phyloP scores from a whole-genome alignment of 2,888 invertebrate species.

The Dicranocentrus wangi region DNA sequence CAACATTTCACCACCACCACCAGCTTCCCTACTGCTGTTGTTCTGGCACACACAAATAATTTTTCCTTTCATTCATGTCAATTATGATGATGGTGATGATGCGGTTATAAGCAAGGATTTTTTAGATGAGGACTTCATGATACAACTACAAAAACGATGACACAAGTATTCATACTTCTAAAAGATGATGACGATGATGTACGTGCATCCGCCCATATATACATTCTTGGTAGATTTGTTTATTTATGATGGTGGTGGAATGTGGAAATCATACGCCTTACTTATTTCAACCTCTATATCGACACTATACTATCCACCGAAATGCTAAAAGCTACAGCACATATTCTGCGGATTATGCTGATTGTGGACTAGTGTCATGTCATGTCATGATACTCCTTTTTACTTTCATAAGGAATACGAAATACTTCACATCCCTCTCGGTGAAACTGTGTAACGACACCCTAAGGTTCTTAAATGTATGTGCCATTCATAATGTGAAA shows the following conservation, averaged over 20 bases:
- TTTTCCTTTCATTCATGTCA: slow-evolving; percentile 48
- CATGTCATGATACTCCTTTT: neutral
- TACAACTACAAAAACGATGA: slow-evolving; percentile 15
- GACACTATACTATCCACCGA: neutral
- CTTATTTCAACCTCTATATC: neutral
- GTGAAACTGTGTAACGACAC: neutral
- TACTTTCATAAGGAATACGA: too few species aligned
- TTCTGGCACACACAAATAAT: slow-evolving; percentile 38
- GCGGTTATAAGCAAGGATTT: slow-evolving; percentile 12
- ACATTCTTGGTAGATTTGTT: slow-evolving; percentile 9
- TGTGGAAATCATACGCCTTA: slow-evolving; percentile 1
- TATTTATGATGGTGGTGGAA: neutral
- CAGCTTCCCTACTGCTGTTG: neutral
- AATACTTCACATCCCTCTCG: neutral
- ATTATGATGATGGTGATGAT: slow-evolving; percentile 35
- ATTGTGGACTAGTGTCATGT: neutral
- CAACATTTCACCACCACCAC: neutral
- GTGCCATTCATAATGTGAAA: neutral
- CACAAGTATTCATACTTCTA: neutral
- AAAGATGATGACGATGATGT: neutral
- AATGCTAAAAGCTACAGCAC: neutral
- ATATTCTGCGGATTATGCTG: neutral
- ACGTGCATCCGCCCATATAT: neutral
- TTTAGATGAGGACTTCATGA: slow-evolving; percentile 11
- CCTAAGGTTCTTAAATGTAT: neutral